phyloP scores from a whole-genome alignment of 1,140 invertebrate species.

The Bombyx mandarina region DNA sequence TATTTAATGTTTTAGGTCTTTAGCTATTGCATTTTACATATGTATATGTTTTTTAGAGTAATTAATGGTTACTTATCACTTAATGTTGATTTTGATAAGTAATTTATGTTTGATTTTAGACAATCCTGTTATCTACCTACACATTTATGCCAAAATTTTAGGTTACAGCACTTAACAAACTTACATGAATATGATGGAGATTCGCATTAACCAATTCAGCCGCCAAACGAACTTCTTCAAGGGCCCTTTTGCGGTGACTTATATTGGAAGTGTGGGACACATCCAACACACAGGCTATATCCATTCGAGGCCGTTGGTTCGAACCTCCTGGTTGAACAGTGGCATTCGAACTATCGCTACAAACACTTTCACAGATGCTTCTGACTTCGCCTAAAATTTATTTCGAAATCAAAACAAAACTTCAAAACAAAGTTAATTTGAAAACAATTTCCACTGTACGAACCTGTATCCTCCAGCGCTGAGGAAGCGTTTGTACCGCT shows the following conservation, averaged over 20 bases:
- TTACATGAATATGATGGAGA: constrained; percentile 87
- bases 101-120: no score
- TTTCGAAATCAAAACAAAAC: constrained; percentile 22
- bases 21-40: no score
- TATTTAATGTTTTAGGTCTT: no score
- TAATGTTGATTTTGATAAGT: no score
- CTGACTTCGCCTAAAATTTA: constrained; percentile 70
- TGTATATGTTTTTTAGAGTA: no score
- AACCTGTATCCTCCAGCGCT: constrained; percentile 55
- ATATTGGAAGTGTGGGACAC: constrained; percentile 80
- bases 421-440: constrained; percentile 29
- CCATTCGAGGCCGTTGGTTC: constrained; percentile 79
- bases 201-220: constrained; percentile 84
- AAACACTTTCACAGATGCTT: constrained; percentile 80
- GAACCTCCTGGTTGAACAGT: constrained; percentile 71
- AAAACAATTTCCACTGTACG: constrained; percentile 14
- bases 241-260: constrained; percentile 81
- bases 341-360: constrained; percentile 80
- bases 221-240: constrained; percentile 88
- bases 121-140: not conserved
- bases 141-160: constrained; percentile 4
- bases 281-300: constrained; percentile 93
- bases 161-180: constrained; percentile 9
- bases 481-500: constrained; percentile 47
- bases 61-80: no score